Base-by-base conservation (phyloP, 1,140 invertebrate species). In the Heliconius nattereri region DNA sequence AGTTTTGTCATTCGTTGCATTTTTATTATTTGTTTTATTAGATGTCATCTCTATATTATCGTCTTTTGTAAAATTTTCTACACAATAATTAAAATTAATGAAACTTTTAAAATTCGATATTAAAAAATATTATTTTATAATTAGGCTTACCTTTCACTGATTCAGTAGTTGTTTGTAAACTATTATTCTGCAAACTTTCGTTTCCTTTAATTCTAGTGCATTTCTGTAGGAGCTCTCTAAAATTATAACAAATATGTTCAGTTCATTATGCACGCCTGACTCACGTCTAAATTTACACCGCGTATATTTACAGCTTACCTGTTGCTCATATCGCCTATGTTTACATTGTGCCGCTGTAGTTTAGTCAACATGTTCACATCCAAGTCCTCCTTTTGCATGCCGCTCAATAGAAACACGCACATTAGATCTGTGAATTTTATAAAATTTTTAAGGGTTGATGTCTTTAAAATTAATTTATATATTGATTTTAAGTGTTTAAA, bases 371-470 rank as follows among this genome's bases (percentile, higher is more conserved):
- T 81, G 81, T 80, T 85, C 20, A 86, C 86, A 71, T 91, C 88
- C 79, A 92, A 81, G 35, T 93, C 91, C 54, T 92, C 91, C 73
- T 92, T 93, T 91, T 92, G 88, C 73, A 92, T 71, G 66, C 91
- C 91, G 80, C 87, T 92, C 78, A 92, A 84, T 73, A 92, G 81
- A 76, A 94, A 81, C 73, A 92, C 87, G 80, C 92, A 94, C 84
- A 93, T 83, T 35, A 94, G 57, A 90, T 92, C 92, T 94, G 91
- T 45, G 86, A 85, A 26, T 75, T 81, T 79, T 20, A 52, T 73
- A 6, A 57, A n/a, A 35, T n/a, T n/a, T n/a, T n/a, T n/a, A n/a
- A n/a, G n/a, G n/a, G n/a, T n/a, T n/a, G n/a, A n/a, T n/a, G n/a
- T n/a, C n/a, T n/a, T n/a, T n/a, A n/a, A n/a, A n/a, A n/a, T n/a